Conservation (phyloP, 64 coral and sea anemone species). For the Stichodactyla helianthus region DNA sequence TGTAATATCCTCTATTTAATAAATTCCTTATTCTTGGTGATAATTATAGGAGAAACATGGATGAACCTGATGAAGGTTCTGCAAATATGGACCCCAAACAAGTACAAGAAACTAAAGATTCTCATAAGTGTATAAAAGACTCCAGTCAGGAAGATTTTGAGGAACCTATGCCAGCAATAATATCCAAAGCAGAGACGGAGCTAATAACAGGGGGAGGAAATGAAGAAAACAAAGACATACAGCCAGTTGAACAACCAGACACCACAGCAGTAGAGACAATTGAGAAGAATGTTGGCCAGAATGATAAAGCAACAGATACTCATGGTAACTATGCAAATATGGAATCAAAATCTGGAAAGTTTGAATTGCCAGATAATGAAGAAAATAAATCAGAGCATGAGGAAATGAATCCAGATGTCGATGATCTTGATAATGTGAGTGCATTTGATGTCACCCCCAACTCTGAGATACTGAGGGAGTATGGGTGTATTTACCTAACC, state of each 20-base stretch:
- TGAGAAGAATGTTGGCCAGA: neutral
- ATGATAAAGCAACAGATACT: neutral
- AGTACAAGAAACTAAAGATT: neutral
- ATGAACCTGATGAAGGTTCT: neutral
- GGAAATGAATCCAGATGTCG: neutral
- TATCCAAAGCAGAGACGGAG: neutral
- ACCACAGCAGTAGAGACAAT: neutral
- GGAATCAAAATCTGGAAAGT: neutral
- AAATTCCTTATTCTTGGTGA: no score
- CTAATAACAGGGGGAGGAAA: neutral
- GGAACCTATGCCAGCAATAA: neutral
- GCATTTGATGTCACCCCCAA: neutral
- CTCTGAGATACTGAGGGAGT: no score
- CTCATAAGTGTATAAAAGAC: neutral
- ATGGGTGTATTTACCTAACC: no score
- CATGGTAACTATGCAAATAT: neutral
- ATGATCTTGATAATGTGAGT: constrained; percentile 23
- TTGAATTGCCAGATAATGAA: neutral
- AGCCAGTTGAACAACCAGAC: neutral
- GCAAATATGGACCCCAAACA: neutral
- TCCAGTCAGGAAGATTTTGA: neutral
- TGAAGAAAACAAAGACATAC: neutral
- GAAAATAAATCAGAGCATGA: neutral
- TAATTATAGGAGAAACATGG: neutral
- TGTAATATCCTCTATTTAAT: no score